Evolutionary conservation across 2,797 vertebrate species (phyloP).

Genomic region (Eulemur albifrons): DNA sequence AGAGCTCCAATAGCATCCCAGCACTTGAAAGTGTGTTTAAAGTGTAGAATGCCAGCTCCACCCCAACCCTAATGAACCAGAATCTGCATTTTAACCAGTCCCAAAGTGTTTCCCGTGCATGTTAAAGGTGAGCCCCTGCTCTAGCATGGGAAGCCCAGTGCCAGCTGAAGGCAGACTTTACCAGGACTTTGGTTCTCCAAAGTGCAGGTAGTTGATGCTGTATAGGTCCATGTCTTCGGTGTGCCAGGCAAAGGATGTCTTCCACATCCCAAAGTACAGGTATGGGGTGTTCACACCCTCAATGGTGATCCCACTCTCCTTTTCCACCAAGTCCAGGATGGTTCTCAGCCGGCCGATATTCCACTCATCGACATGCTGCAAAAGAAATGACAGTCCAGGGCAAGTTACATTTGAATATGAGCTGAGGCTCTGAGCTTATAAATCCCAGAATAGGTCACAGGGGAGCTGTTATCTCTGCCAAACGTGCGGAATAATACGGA

Average conservation of each 20-base stretch:
- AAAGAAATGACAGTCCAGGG: not conserved
- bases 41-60: not conserved
- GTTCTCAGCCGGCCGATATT: constrained; percentile 95
- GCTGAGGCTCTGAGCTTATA: not conserved
- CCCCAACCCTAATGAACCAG: not conserved
- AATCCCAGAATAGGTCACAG: not conserved
- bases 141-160: not conserved
- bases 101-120: not conserved
- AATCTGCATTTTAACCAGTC: not conserved
- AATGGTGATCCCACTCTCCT: constrained; percentile 94
- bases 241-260: constrained; percentile 98
- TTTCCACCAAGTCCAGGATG: constrained; percentile 95
- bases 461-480: not conserved
- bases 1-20: not conserved
- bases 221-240: constrained; percentile 99
- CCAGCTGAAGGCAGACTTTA: constrained; percentile 77
- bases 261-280: constrained; percentile 99
- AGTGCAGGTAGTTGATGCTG: constrained; percentile 98
- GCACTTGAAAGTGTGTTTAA: not conserved
- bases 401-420: not conserved
- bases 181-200: constrained; percentile 98
- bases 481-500: not conserved
- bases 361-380: constrained; percentile 93
- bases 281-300: constrained; percentile 97
- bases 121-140: not conserved